Evolutionary conservation across 92 coral and sea anemone species (phyloP).

Genomic region (Galaxea fascicularis): DNA sequence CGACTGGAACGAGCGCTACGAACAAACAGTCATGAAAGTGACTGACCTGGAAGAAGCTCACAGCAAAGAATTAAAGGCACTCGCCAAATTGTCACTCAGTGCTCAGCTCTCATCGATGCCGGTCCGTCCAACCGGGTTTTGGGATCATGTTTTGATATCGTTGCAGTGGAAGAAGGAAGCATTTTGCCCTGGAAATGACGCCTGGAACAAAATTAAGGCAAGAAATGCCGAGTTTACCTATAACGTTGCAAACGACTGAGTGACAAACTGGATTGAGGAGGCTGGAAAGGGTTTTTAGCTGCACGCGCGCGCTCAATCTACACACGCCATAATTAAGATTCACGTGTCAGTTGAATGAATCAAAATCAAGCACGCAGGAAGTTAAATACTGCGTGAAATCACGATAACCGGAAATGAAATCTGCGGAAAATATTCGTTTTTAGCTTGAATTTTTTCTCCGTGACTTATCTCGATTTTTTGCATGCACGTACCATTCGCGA

Average conservation of each 20-base stretch:
- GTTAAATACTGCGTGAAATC: no score
- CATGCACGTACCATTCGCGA: no score
- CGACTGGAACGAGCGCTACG: constrained; percentile 14
- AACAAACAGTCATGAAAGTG: neutral
- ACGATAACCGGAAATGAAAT: no score
- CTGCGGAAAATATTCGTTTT: no score
- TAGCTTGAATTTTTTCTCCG: no score
- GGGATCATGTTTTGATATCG: constrained; percentile 20
- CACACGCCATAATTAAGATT: no score
- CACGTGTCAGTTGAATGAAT: no score
- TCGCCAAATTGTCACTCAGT: constrained; percentile 5
- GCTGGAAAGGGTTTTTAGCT: no score
- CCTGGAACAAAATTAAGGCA: constrained; percentile 55
- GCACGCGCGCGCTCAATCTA: no score
- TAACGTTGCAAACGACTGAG: neutral
- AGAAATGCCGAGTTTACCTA: constrained; percentile 12
- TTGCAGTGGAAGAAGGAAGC: constrained; percentile 54
- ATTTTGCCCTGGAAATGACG: constrained; percentile 66
- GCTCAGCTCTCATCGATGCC: neutral
- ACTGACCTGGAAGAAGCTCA: constrained; percentile 10
- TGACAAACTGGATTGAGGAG: neutral
- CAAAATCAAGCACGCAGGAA: no score
- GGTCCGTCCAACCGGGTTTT: neutral
- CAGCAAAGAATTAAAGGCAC: neutral
- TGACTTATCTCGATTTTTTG: no score